Evolutionary conservation across 2,113 vertebrate species (phyloP), one percentile per base, ranked within the genome.

Genomic region (Cheilinus undulatus): DNA sequence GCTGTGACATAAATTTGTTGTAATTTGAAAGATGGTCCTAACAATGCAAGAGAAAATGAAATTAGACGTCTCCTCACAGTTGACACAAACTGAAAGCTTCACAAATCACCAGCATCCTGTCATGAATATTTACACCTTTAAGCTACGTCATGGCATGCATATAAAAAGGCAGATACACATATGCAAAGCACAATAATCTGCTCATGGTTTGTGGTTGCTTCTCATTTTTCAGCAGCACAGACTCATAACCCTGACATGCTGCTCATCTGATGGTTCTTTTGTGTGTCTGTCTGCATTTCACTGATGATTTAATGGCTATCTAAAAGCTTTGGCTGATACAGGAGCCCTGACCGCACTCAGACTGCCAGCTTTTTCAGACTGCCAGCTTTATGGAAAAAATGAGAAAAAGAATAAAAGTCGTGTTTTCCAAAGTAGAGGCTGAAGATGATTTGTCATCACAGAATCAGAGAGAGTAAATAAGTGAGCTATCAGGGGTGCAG

Each of bases 241-340:
- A 63, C 10, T 9, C 28, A 7, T 9, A 50, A 56, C n/a, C 5
- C 5, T 42, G 24, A 71, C 36, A 38, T 2, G 20, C 32, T 50
- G 57, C 22, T 69, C 42, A 36, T 34, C 38, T 53, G 43, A 42
- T 22, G 10, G 28, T 51, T 74, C 12, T 15, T 46, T 26, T 22
- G 20, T 32, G 23, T 40, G 34, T 54, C 42, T 42, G 48, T 52
- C 53, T 58, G 57, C 20, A 61, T 53, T 78, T 69, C 36, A 11
- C 38, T 66, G 45, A 78, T 27, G 64, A 73, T 62, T 75, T 88
- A 69, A 85, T 75, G 67, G 36, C 22, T 62, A 26, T 60, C 53
- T 73, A 78, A 85, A 67, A 69, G 73, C 59, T 66, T 75, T 54
- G 46, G 23, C 45, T 54, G 20, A 15, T 24, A 24, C 32, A n/a